Evolutionary conservation across 2,113 vertebrate genomes (phyloP), one percentile per base, ranked within the genome.

Genomic region (Pelmatolapia mariae): DNA sequence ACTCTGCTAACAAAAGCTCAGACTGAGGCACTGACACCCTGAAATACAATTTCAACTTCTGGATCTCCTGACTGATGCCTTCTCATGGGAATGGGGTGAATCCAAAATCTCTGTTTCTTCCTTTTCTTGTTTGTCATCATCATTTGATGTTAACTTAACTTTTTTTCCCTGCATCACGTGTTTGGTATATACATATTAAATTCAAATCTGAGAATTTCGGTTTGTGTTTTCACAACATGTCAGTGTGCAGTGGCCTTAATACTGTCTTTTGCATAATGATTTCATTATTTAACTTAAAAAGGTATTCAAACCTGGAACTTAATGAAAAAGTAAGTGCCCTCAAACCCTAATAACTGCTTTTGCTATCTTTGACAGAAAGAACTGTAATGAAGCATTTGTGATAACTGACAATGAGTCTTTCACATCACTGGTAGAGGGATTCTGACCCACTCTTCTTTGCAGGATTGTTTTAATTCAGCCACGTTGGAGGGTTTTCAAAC

Each of bases 101-200:
- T 66, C 19, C 33, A 38, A 38, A 66, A 66, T 38, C 33, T 66
- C 33, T 8, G 19, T 38, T 66, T 66, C 61, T 38, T 66, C 33
- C 33, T 38, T 66, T 66, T 22, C 61, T 66, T 66, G 33, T 66
- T 66, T 66, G 61, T 66, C 19, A 66, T 38, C 61, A 66, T 13
- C 61, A 66, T 66, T 66, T 66, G 61, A 36, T 66, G 31, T 63
- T 38, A 38, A n/a, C 31, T 38, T 8, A 36, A 38, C 61, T 66
- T 66, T 61, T 1, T 0, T 0, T 0, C 26, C 59, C 31, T n/a
- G 6, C 61, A 36, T 36, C 31, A 63, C 10, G 1, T 66, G 31
- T 66, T 10, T 66, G 31, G 31, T n/a, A 63, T 63, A 63, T 36
- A 63, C 31, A 63, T 63, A 36, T 19, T 36, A 66, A 66, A 66